phyloP scores from a whole-genome alignment of 2,113 vertebrate species.

The Corvus hawaiiensis region DNA sequence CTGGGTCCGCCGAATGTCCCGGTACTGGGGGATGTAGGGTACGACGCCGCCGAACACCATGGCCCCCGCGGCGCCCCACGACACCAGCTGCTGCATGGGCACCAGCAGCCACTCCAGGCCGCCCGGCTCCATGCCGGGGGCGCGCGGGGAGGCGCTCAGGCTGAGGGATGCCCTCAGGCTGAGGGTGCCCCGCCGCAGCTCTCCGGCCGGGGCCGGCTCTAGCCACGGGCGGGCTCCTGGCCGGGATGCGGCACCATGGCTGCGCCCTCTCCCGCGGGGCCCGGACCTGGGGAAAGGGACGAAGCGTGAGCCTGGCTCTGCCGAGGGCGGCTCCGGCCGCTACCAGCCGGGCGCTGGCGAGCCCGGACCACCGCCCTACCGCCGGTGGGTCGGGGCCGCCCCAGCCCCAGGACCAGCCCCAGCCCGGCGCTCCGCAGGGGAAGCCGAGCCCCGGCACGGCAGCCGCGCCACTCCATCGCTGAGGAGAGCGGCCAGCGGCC shows the following conservation, averaged over 20 bases:
- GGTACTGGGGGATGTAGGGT: conserved; percentile 93
- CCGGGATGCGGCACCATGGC: not conserved
- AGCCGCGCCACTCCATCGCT: not conserved
- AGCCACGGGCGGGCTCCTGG: not conserved
- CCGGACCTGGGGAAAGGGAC: not conserved
- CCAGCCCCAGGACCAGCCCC: not conserved
- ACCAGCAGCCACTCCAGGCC: conserved; percentile 76
- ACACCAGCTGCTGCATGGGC: conserved; percentile 75
- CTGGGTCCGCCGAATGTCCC: conserved; percentile 88
- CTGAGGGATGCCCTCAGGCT: not conserved
- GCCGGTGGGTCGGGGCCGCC: not conserved
- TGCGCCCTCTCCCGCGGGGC: not conserved
- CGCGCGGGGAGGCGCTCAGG: not conserved
- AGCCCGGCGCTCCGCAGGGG: not conserved
- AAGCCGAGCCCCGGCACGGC: not conserved
- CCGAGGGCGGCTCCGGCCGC: not conserved
- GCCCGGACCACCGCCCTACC: not conserved
- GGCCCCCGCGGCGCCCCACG: conserved; percentile 87
- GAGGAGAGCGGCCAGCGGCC: not conserved
- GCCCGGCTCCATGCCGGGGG: conserved; percentile 79
- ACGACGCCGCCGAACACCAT: conserved; percentile 95
- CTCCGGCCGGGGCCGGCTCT: not conserved
- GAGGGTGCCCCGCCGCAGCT: not conserved
- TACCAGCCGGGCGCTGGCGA: not conserved
- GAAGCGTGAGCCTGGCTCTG: not conserved